phyloP scores from a whole-genome alignment of 2,888 invertebrate species.

The Nomada ruficornis region DNA sequence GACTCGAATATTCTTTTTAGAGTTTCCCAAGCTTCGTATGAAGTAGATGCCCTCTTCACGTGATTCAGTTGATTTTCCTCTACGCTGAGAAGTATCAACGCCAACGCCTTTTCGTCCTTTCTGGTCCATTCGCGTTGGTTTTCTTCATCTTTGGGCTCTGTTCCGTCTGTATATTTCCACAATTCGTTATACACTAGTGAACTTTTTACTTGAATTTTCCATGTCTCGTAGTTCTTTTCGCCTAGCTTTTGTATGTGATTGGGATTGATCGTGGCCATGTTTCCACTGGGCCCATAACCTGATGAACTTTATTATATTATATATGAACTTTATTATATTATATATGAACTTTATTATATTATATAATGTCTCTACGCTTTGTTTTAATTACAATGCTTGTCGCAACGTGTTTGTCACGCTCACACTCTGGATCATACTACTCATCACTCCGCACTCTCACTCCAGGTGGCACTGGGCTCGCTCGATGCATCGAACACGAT shows the following conservation, averaged over 20 bases:
- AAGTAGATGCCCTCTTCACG: conserved; percentile 3
- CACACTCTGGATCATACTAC: too few species aligned
- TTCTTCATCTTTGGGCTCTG: background rate
- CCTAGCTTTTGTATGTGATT: background rate
- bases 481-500: too few species aligned
- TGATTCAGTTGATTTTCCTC: conserved; percentile 3
- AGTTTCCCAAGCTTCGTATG: conserved; percentile 9
- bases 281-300: too few species aligned
- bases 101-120: background rate
- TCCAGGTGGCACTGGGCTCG: too few species aligned
- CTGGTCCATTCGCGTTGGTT: background rate
- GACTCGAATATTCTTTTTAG: conserved; percentile 1
- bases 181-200: conserved; percentile 2
- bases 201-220: background rate
- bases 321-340: too few species aligned
- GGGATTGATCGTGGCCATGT: background rate
- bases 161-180: background rate
- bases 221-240: conserved; percentile 4
- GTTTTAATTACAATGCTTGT: too few species aligned
- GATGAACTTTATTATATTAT: too few species aligned
- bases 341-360: too few species aligned
- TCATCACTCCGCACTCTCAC: too few species aligned
- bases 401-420: too few species aligned
- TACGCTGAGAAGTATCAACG: conserved; percentile 4
- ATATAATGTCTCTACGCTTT: too few species aligned